phyloP scores from a whole-genome alignment of 2,113 vertebrate species.

The Entomyzon cyanotis region DNA sequence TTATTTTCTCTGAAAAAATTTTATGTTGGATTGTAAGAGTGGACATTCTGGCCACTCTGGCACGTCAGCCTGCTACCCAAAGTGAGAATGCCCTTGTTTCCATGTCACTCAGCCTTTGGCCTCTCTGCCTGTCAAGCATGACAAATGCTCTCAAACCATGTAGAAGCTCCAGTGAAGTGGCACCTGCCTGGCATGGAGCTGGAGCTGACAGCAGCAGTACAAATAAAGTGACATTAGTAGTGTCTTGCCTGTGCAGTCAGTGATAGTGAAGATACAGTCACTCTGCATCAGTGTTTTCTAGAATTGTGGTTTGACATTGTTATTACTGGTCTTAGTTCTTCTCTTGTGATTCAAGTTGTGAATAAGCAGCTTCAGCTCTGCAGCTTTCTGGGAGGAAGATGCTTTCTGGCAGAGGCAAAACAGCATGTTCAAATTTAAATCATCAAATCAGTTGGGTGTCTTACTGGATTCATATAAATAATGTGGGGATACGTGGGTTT shows the following conservation, averaged over 20 bases:
- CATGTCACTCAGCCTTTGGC: background rate
- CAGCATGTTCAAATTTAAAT: background rate
- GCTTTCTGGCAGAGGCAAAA: background rate
- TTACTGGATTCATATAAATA: background rate
- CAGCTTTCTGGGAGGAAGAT: background rate
- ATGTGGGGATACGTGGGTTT: background rate
- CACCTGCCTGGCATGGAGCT: background rate
- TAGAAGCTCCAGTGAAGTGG: background rate
- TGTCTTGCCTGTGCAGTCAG: background rate
- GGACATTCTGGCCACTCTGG: fast-evolving
- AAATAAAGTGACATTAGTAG: background rate
- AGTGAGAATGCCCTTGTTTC: background rate
- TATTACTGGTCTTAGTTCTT: background rate
- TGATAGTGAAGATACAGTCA: background rate
- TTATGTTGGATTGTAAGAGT: background rate
- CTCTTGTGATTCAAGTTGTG: background rate
- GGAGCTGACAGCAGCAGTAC: background rate
- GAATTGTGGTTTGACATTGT: background rate
- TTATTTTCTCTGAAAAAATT: background rate
- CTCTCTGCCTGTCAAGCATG: background rate
- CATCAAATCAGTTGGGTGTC: background rate
- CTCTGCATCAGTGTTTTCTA: background rate
- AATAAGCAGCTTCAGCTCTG: background rate
- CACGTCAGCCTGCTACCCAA: background rate
- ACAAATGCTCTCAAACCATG: background rate